Percentiles rank a stretch among this genome's conserved stretches.
Evolutionary conservation across 2,113 vertebrate species (phyloP).

Genomic region (Clarias gariepinus): DNA sequence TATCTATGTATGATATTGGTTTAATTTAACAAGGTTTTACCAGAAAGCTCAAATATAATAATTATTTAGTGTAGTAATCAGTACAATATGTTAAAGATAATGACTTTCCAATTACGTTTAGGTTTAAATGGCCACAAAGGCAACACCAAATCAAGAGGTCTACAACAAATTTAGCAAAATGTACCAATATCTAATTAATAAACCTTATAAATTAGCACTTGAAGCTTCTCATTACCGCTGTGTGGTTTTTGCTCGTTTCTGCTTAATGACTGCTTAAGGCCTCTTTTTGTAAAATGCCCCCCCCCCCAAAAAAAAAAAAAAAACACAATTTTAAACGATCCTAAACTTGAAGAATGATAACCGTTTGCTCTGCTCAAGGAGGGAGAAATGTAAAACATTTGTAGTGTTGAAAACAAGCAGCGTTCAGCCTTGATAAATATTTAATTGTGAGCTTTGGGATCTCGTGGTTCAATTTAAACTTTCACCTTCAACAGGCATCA

Average conservation of each 20-base stretch:
- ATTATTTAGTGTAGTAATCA: not conserved
- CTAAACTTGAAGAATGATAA: not conserved
- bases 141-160: not conserved
- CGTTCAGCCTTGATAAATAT: constrained; percentile 65
- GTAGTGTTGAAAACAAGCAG: constrained; percentile 46
- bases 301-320: too few relatives aligned
- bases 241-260: constrained; percentile 7
- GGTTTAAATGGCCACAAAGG: not conserved
- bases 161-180: not conserved
- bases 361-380: constrained; percentile 1
- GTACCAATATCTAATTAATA: not conserved
- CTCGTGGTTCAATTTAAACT: constrained; percentile 14
- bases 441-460: constrained; percentile 55
- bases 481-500: constrained; percentile 13
- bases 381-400: constrained; percentile 57
- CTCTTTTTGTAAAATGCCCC: not conserved
- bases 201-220: not conserved
- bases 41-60: not conserved
- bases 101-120: not conserved
- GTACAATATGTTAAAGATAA: not conserved
- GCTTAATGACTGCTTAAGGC: not conserved
- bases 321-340: not conserved
- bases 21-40: not conserved
- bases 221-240: not conserved
- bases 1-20: not conserved